Evolutionary conservation across 1,140 invertebrate genomes (phyloP).

Genomic region (Drosophila seguyi): DNA sequence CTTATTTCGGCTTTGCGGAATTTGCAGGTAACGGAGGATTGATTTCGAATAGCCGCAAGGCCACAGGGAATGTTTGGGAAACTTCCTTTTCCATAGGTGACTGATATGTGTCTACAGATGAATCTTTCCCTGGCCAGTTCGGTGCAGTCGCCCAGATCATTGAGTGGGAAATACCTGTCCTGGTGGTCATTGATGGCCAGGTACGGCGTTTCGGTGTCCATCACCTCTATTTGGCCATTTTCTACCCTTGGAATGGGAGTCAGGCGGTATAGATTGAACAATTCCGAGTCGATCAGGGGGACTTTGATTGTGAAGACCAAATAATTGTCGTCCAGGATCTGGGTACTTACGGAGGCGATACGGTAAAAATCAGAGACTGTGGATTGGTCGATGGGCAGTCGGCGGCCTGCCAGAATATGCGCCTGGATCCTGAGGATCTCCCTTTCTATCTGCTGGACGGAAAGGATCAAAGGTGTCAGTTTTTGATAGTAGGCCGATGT

Average conservation of each 20-base stretch:
- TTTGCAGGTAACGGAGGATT: not conserved
- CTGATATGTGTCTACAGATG: conserved; percentile 1
- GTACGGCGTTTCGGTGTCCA: conserved; percentile 23
- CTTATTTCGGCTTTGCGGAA: not conserved
- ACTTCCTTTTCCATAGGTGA: conserved; percentile 7
- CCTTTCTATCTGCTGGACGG: conserved; percentile 6
- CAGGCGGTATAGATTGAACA: conserved; percentile 22
- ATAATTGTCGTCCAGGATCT: not conserved
- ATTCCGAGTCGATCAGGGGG: conserved; percentile 18
- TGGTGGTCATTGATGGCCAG: conserved; percentile 21
- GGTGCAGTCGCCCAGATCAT: conserved; percentile 9
- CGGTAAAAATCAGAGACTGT: conserved; percentile 10
- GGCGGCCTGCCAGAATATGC: conserved; percentile 1
- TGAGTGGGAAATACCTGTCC: conserved; percentile 20
- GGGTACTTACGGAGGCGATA: not conserved
- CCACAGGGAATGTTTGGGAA: not conserved
- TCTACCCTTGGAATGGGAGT: conserved; percentile 25
- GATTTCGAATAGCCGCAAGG: conserved; percentile 19
- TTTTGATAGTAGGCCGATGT: not conserved
- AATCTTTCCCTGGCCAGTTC: conserved; percentile 10
- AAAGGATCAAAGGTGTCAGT: conserved; percentile 12
- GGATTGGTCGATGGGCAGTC: conserved; percentile 7
- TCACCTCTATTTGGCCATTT: conserved; percentile 7
- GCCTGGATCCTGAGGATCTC: not conserved
- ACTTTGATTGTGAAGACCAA: conserved; percentile 19